phyloP scores from a whole-genome alignment of 2,888 invertebrate genomes.

The Trichogramma evanescens region DNA sequence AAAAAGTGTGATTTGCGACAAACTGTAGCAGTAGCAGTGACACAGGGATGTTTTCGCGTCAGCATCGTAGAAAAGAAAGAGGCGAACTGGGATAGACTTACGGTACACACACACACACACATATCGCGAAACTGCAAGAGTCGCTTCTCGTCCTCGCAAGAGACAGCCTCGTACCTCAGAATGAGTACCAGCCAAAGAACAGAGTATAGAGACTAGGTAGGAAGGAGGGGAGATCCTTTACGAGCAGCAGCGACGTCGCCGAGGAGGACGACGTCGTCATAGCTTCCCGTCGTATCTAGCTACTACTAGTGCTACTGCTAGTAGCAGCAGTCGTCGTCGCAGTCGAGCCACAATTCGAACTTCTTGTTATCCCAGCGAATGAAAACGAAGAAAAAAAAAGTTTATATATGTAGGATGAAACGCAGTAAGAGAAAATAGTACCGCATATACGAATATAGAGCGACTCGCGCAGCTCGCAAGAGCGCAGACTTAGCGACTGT shows the following conservation, averaged over 20 bases:
- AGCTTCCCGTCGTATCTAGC: constrained; percentile 12
- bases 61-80: not conserved
- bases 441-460: too few relatives aligned
- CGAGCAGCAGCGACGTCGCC: constrained; percentile 18
- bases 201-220: not conserved
- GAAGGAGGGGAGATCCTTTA: constrained; percentile 13
- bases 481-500: too few relatives aligned
- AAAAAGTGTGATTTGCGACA: constrained; percentile 20
- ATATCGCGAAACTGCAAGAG: not conserved
- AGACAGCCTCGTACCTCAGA: constrained; percentile 13
- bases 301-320: not conserved
- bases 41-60: constrained; percentile 15
- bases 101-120: constrained; percentile 9
- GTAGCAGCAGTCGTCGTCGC: constrained; percentile 6
- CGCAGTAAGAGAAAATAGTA: not conserved
- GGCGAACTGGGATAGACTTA: not conserved
- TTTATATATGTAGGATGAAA: not conserved
- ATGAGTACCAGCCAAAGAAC: constrained; percentile 2
- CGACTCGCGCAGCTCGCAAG: too few relatives aligned
- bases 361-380: constrained; percentile 19
- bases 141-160: not conserved
- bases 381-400: constrained; percentile 2
- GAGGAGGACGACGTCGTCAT: constrained; percentile 18
- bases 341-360: constrained; percentile 3
- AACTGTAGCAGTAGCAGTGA: not conserved